Conservation (phyloP, 2,113 vertebrate genomes). For the Mustela nigripes region DNA sequence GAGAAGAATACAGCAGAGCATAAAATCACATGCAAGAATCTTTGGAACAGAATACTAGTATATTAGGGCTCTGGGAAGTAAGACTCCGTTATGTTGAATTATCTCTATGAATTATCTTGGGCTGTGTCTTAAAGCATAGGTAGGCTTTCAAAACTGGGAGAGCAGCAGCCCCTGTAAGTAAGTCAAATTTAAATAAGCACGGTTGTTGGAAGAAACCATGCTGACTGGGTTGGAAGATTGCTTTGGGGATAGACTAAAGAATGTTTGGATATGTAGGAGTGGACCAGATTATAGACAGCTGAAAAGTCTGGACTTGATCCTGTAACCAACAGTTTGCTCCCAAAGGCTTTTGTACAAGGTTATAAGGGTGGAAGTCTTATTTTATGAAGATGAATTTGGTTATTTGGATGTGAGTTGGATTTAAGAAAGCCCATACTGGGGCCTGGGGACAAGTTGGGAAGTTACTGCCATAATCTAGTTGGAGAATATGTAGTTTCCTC, state of each 20-base stretch:
- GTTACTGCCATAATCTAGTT: neutral
- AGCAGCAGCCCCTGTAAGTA: neutral
- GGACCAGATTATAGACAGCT: neutral
- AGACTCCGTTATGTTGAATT: neutral
- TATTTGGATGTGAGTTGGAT: neutral
- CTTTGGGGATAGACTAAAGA: neutral
- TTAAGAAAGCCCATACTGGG: neutral
- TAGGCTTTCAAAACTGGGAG: neutral
- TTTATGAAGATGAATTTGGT: conserved; percentile 18
- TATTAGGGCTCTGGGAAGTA: neutral
- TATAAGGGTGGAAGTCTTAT: neutral
- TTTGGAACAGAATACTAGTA: neutral
- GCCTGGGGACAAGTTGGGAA: neutral
- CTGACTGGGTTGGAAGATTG: neutral
- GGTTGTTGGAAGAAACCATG: neutral
- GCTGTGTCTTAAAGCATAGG: neutral
- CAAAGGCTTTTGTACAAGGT: neutral
- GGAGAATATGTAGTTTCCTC: neutral
- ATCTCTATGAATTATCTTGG: neutral
- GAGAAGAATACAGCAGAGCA: conserved; percentile 14
- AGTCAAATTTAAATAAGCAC: neutral
- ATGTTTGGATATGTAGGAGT: neutral
- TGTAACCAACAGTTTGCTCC: conserved; percentile 16
- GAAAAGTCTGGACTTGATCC: neutral
- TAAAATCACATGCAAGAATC: neutral